Percentiles rank a stretch among this genome's conserved stretches.
Conservation (phyloP, 2,113 vertebrate genomes). For the Limnothrissa miodon region DNA sequence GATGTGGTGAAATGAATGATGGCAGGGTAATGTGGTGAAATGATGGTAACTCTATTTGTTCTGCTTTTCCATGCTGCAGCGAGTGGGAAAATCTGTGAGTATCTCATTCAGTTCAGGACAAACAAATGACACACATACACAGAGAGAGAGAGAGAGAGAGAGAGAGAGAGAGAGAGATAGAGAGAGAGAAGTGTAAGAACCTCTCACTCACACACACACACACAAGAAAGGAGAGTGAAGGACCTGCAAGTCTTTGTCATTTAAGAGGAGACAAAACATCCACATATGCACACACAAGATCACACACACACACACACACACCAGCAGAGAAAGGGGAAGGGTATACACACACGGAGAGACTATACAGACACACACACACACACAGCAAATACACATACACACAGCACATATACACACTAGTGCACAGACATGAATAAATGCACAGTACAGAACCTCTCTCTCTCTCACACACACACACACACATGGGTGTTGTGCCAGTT, state of each 20-base stretch:
- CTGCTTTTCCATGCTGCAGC: slow-evolving; percentile 77
- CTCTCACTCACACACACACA: neutral
- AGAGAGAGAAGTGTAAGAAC: too few species aligned
- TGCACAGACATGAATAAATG: too few species aligned
- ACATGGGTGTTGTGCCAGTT: neutral
- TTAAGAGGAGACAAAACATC: neutral
- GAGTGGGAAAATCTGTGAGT: slow-evolving; percentile 99
- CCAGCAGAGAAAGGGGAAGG: too few species aligned
- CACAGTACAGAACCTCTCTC: too few species aligned
- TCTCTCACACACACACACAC: neutral
- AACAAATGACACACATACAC: neutral
- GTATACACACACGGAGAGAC: neutral
- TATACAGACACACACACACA: slow-evolving; percentile 15
- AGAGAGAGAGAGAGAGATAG: too few species aligned
- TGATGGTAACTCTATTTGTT: slow-evolving; percentile 56
- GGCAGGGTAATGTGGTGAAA: neutral
- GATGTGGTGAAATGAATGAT: neutral
- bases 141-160: neutral
- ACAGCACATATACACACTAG: too few species aligned
- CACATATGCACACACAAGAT: neutral
- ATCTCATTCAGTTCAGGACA: slow-evolving; percentile 31
- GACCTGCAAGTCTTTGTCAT: too few species aligned
- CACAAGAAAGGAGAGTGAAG: too few species aligned
- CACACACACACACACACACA: neutral
- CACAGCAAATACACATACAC: neutral